Evolutionary conservation across 2,797 vertebrate species (phyloP), one percentile per base, ranked within the genome.

Genomic region (Sylvilagus floridanus): DNA sequence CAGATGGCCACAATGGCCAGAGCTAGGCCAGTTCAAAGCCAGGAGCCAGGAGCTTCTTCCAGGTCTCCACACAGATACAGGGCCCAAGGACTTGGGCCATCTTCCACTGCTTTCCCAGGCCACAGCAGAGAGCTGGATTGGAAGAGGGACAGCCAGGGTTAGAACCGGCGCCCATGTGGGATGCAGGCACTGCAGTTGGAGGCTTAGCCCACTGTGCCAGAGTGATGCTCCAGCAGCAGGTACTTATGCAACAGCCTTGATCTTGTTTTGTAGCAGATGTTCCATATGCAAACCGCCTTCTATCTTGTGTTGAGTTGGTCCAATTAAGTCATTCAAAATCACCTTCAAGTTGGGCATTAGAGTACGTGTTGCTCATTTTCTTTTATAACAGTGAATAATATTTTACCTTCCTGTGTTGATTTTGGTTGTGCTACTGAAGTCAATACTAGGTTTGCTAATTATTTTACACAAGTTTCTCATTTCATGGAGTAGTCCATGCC

Each of bases 391-490:
- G 8, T 16, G 4, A 66, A 60, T 19, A 24, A 42, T 50, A 42
- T 35, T 85, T 42, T 78, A 30, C 81, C 35, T 63, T 2, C 50
- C 60, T 62, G 73, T 13, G 37, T 12, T 32, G 54, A 28, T 54
- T 71, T 62, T 35, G 63, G 21, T 37, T 50, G 79, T 54, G 17
- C 11, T 17, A 3, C 22, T 66, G 47, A 63, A 73, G 93, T 68
- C 30, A 54, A 5, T 42, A 35, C 69, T 22, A 62, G 28, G 66
- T 42, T 65, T 52, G 82, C 24, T 37, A 60, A 71, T 93, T 68
- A 62, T 78, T 83, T 75, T 90, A 57, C 14, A 30, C 73, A 42
- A 7, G 24, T 65, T 78, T 92, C 75, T 62, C 71, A 89, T 75
- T 71, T 85, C 5, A 2, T 5, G n/a, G 52, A 3, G 22, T 54